These are phyloP conservation scores for Trissolcus japonicus DNA, from an alignment of 2,888 invertebrate species.

Conservation along the genomic window DNA sequence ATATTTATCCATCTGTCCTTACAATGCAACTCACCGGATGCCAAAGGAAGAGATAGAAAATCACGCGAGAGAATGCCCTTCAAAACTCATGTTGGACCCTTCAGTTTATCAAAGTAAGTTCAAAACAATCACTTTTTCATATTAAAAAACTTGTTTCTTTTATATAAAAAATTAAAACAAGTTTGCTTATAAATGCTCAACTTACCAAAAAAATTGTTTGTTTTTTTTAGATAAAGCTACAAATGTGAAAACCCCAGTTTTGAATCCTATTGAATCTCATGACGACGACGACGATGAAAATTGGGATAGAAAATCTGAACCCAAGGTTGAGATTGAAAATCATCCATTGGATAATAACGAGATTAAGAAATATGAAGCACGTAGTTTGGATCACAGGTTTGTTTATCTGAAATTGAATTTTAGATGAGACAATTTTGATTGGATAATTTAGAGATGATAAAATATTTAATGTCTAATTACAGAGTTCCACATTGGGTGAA, in stretches of 20 bases:
- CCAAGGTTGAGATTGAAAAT: background rate
- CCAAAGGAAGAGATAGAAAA: slow-evolving; percentile 63
- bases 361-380: background rate
- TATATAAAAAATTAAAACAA: no score
- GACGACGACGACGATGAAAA: background rate
- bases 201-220: background rate
- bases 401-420: background rate
- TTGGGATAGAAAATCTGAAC: slow-evolving; percentile 4
- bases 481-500: slow-evolving; percentile 27
- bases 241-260: background rate
- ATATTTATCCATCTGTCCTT: slow-evolving; percentile 70
- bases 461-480: background rate
- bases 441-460: background rate
- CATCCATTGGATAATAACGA: background rate
- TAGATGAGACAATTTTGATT: no score
- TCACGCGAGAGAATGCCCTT: slow-evolving; percentile 56
- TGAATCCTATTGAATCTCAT: background rate
- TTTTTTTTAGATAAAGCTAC: background rate
- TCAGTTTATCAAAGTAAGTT: slow-evolving; percentile 11
- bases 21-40: slow-evolving; percentile 70
- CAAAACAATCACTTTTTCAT: background rate
- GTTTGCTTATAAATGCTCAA: no score
- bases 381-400: background rate
- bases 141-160: no score
- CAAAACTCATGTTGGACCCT: slow-evolving; percentile 12